Evolutionary conservation across 2,888 invertebrate species (phyloP).

Genomic region (Pseudanteris insignis): DNA sequence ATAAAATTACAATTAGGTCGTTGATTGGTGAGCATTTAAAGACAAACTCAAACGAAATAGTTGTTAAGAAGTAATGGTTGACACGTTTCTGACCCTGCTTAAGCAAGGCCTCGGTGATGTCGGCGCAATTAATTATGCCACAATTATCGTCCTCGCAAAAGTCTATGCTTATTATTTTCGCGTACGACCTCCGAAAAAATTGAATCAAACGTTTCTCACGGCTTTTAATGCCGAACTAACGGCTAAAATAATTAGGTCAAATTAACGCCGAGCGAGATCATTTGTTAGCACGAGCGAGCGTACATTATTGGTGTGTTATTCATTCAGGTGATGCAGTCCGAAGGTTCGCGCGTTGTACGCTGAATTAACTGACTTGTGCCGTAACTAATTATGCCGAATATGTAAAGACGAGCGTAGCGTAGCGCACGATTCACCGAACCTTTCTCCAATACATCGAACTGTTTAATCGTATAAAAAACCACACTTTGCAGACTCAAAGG

Average conservation of each 20-base stretch:
- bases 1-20: too few species aligned
- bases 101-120: slow-evolving; percentile 23
- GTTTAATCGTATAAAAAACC: too few species aligned
- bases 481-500: too few species aligned
- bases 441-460: too few species aligned
- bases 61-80: slow-evolving; percentile 40
- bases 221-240: slow-evolving; percentile 6
- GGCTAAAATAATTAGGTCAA: slow-evolving; percentile 4
- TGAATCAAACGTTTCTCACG: slow-evolving; percentile 14
- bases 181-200: slow-evolving; percentile 1
- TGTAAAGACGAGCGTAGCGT: slow-evolving; percentile 12
- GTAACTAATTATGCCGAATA: slow-evolving; percentile 18
- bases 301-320: too few species aligned
- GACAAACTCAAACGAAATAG: slow-evolving; percentile 36
- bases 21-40: slow-evolving; percentile 26
- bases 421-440: too few species aligned
- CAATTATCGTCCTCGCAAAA: slow-evolving; percentile 35
- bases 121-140: slow-evolving; percentile 33
- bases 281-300: slow-evolving; percentile 1
- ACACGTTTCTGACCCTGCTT: slow-evolving; percentile 39
- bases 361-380: slow-evolving; percentile 12
- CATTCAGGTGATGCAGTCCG: slow-evolving; percentile 2
- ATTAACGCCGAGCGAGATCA: background rate
- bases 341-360: slow-evolving; percentile 4
- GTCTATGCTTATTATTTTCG: slow-evolving; percentile 11